A percentile compares a stretch with the other conserved stretches of the same genome.
phyloP scores from a whole-genome alignment of 2,113 vertebrate genomes.

The Halcyon malimbica region DNA sequence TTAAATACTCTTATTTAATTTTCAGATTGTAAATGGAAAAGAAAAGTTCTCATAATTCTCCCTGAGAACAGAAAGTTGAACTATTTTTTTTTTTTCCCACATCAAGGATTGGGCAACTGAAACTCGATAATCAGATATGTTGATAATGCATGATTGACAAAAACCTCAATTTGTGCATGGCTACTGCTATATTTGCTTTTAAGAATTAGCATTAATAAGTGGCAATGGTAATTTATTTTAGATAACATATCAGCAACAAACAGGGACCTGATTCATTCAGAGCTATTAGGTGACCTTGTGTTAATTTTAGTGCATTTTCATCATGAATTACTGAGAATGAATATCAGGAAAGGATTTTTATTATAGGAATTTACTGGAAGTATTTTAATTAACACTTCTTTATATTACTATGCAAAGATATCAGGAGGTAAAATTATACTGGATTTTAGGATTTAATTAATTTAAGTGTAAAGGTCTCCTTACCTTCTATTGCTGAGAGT shows the following conservation, averaged over 20 bases:
- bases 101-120: neutral
- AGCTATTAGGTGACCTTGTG: neutral
- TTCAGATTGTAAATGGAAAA: neutral
- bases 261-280: neutral
- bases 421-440: neutral
- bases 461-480: slow-evolving; percentile 37
- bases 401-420: neutral
- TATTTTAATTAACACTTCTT: neutral
- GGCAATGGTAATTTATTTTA: neutral
- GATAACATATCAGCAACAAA: neutral
- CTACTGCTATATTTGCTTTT: neutral
- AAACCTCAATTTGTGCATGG: neutral
- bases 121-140: neutral
- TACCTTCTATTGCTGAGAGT: slow-evolving; percentile 96
- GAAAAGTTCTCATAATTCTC: neutral
- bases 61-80: neutral
- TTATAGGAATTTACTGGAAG: neutral
- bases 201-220: neutral
- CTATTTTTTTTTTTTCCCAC: neutral
- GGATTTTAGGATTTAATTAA: neutral
- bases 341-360: neutral
- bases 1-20: neutral
- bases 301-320: neutral
- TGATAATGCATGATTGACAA: neutral
- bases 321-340: neutral